Evolutionary conservation across 2,797 vertebrate genomes (phyloP).

Genomic region (Sphaeramia orbicularis): DNA sequence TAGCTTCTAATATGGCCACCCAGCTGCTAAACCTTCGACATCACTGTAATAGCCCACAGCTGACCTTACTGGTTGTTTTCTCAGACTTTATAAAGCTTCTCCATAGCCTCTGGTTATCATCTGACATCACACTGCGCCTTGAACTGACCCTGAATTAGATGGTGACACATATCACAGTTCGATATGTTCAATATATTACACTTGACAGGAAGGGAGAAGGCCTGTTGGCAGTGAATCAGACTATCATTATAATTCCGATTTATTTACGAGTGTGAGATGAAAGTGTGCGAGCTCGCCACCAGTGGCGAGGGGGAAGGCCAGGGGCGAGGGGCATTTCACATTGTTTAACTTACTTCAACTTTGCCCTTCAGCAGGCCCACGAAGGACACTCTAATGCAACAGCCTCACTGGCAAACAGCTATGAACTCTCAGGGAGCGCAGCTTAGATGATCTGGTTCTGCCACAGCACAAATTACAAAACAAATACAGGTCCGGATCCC

Average conservation of each 20-base stretch:
- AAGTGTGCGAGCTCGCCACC: constrained; percentile 34
- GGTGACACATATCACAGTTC: constrained; percentile 16
- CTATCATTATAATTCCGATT: constrained; percentile 48
- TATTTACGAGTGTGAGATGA: constrained; percentile 59
- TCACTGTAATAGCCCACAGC: background rate
- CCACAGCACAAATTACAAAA: constrained; percentile 51
- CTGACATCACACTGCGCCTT: background rate
- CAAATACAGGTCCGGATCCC: constrained; percentile 54
- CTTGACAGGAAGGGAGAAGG: background rate
- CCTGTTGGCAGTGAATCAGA: constrained; percentile 13
- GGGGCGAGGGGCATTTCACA: constrained; percentile 18
- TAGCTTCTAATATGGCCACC: background rate
- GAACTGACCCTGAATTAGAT: constrained; percentile 31
- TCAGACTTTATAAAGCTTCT: background rate
- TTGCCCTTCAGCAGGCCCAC: constrained; percentile 45
- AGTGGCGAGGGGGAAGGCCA: constrained; percentile 6
- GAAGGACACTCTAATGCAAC: constrained; percentile 31
- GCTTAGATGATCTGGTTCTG: constrained; percentile 34
- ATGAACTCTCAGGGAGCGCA: constrained; percentile 24
- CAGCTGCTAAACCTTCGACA: background rate
- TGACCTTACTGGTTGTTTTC: background rate
- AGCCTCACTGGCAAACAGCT: constrained; percentile 35
- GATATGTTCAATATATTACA: constrained; percentile 11
- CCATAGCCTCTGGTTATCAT: background rate
- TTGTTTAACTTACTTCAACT: constrained; percentile 56